These are phyloP conservation scores for Lepidocyrtinus sp. DNA, from an alignment of 2,888 invertebrate genomes.

Conservation along the genomic window DNA sequence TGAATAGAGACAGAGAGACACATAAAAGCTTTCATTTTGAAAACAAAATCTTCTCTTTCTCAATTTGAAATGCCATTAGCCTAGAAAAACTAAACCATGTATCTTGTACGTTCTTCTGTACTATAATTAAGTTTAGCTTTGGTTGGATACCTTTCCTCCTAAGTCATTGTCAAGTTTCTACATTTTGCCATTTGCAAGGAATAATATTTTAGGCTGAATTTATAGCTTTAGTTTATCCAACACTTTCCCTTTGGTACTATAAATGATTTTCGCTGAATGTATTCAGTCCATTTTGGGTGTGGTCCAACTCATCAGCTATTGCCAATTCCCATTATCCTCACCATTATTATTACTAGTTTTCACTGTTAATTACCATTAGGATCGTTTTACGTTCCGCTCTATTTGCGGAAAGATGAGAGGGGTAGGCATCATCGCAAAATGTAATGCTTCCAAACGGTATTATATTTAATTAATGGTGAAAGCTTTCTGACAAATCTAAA, in stretches of 20 bases:
- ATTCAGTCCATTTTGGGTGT: conserved; percentile 33
- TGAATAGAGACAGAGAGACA: conserved; percentile 72
- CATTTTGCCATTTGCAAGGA: background rate
- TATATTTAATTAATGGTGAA: no score
- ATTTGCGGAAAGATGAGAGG: background rate
- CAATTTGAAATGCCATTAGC: background rate
- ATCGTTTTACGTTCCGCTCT: conserved; percentile 9
- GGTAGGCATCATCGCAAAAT: no score
- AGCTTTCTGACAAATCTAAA: no score
- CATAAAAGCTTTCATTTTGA: conserved; percentile 11
- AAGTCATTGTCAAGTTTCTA: background rate
- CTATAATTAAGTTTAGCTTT: conserved; percentile 6
- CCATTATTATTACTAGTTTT: conserved; percentile 29
- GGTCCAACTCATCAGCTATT: conserved; percentile 48
- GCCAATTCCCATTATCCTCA: conserved; percentile 41
- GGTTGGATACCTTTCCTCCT: background rate
- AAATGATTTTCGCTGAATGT: conserved; percentile 3
- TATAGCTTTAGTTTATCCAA: background rate
- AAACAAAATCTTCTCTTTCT: background rate
- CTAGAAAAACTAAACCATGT: background rate
- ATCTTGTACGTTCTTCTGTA: background rate
- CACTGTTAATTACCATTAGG: conserved; percentile 49
- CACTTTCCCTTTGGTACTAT: background rate
- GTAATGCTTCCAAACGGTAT: background rate
- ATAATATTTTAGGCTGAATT: background rate